Base-by-base conservation (phyloP, 2,888 invertebrate genomes). In the Rhaphigaster nebulosa region DNA sequence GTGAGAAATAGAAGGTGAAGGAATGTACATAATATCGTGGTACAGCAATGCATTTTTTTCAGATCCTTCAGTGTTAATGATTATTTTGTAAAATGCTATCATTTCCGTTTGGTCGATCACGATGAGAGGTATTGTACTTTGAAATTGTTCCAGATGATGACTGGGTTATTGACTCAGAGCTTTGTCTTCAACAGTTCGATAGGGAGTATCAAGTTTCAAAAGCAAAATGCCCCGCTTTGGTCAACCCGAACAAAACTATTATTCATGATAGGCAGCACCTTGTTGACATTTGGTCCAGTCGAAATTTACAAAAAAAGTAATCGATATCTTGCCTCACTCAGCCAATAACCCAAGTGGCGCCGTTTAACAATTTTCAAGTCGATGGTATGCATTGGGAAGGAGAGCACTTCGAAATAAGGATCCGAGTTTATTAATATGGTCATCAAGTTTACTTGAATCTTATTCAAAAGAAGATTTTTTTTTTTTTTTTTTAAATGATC, bases 241-340 rank as follows among this genome's bases (percentile, higher is more conserved):
- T 60, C 60, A 60, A 60, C 60, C n/a, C 60, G 60, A n/a, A n/a
- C 60, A 60, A 60, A 60, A 12, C 60, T n/a, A 60, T 60, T 60
- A 60, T 60, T 60, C 60, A 60, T 4, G 26, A 60, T 10, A 60
- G 60, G n/a, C 0, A 60, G 8, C 12, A n/a, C 12, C 26, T 26
- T 23, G 56, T n/a, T 60, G 4, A 60, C 54, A 56, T 56, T 23
- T 56, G 23, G 54, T 56, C 54, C 54, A 20, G 54, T 20, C 54
- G 2, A 56, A 56, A 23, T 56, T 23, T 8, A 8, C 23, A 56
- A 56, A 56, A 56, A 15, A 52, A 13, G 23, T 23, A 56, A 56
- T 56, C 23, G 23, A 18, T 52, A 15, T 18, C 52, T 52, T 45
- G 45, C 45, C 12, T 12, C 45, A 45, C 45, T 52, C 52, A 52